Evolutionary conservation across 2,797 vertebrate species (phyloP).

Genomic region (Schizopygopsis pylzovi): DNA sequence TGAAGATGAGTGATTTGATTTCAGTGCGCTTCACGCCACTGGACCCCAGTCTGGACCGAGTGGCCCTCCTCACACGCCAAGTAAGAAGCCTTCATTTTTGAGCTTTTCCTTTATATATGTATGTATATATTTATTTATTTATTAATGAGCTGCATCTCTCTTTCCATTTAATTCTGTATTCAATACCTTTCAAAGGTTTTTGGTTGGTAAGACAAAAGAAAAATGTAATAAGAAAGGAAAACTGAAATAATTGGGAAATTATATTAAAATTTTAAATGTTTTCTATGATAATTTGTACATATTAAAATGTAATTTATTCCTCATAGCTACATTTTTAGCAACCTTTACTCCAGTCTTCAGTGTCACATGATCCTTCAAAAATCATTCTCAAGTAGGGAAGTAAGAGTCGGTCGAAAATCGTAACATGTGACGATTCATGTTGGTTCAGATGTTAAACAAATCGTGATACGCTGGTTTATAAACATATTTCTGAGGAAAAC

Average conservation of each 20-base stretch:
- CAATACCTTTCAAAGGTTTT: not conserved
- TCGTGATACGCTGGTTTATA: not conserved
- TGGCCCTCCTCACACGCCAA: conserved; percentile 86
- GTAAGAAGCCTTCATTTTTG: conserved; percentile 57
- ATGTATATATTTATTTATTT: too few relatives aligned
- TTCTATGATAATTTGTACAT: not conserved
- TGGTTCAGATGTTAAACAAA: not conserved
- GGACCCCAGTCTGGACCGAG: conserved; percentile 82
- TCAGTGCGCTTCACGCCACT: conserved; percentile 82
- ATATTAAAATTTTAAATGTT: not conserved
- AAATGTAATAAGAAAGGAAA: too few relatives aligned
- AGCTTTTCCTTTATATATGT: not conserved
- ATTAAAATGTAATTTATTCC: not conserved
- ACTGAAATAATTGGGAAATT: not conserved
- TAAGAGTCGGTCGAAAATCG: too few relatives aligned
- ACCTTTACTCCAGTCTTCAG: not conserved
- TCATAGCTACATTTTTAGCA: not conserved
- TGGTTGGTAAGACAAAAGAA: too few relatives aligned
- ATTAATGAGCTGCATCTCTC: not conserved
- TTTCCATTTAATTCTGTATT: not conserved
- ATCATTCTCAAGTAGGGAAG: not conserved
- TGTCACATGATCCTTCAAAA: not conserved
- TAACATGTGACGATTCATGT: too few relatives aligned
- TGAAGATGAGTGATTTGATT: conserved; percentile 87
- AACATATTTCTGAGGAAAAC: too few relatives aligned